Conservation (phyloP, 37 sponge, comb jelly and placozoan genomes). For the Halichondria panicea region DNA sequence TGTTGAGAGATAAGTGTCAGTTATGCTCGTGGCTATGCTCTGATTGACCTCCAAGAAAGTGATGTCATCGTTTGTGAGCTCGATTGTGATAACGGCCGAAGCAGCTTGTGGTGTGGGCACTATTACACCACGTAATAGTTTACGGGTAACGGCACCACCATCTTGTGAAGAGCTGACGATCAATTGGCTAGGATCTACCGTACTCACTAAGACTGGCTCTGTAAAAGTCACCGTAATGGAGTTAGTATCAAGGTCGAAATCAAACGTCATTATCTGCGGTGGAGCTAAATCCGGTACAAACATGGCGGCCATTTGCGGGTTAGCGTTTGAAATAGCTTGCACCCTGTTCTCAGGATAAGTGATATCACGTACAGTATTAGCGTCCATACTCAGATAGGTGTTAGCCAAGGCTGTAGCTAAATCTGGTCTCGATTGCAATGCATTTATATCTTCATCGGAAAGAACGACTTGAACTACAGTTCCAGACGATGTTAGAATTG, state of each 20-base stretch:
- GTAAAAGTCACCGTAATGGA: constrained; percentile 62
- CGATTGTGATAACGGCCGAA: constrained; percentile 43
- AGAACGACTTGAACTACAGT: constrained; percentile 25
- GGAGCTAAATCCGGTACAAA: constrained; percentile 58
- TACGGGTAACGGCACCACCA: neutral
- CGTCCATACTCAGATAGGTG: constrained; percentile 57
- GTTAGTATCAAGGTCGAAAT: constrained; percentile 61
- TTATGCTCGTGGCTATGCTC: constrained; percentile 38
- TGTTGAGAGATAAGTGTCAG: constrained; percentile 53
- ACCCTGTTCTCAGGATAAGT: constrained; percentile 55
- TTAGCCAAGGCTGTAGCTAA: constrained; percentile 46
- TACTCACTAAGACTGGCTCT: constrained; percentile 67
- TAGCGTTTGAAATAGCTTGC: constrained; percentile 16
- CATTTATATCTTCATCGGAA: constrained; percentile 56
- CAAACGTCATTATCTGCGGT: constrained; percentile 54
- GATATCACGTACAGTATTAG: constrained; percentile 47
- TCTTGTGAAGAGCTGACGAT: constrained; percentile 15
- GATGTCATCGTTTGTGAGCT: constrained; percentile 50
- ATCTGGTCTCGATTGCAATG: constrained; percentile 61
- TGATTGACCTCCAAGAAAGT: constrained; percentile 56
- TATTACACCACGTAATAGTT: constrained; percentile 55
- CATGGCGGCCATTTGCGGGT: constrained; percentile 10
- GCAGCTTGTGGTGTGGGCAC: constrained; percentile 36
- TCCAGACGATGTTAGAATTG: constrained; percentile 15
- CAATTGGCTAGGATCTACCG: constrained; percentile 35